These are phyloP conservation scores for Aegotheles bennettii DNA, from an alignment of 2,113 vertebrate genomes.

Conservation along the genomic window DNA sequence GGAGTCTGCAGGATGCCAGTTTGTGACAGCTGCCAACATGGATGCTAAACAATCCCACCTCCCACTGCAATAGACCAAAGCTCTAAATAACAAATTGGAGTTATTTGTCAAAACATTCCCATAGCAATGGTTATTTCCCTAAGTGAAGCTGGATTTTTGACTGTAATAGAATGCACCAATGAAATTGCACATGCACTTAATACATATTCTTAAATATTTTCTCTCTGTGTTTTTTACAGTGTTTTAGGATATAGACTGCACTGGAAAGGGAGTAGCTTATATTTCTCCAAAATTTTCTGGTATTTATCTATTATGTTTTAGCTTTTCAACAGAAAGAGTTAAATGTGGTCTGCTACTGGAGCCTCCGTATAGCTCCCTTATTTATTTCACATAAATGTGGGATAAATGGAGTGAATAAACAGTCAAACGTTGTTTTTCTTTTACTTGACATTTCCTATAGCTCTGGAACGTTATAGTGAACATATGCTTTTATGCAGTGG, in stretches of 20 bases:
- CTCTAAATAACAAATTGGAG: not conserved
- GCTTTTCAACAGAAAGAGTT: not conserved
- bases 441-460: not conserved
- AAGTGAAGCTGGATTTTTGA: not conserved
- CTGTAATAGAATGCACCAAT: not conserved
- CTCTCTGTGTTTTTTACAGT: not conserved
- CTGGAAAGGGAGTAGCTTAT: not conserved
- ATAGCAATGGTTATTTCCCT: not conserved
- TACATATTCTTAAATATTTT: not conserved
- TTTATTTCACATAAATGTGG: not conserved
- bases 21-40: not conserved
- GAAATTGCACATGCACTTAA: not conserved
- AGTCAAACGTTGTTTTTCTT: not conserved
- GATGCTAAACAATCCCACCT: not conserved
- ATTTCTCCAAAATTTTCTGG: not conserved
- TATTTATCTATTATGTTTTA: not conserved
- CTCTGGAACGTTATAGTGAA: not conserved
- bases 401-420: constrained; percentile 30
- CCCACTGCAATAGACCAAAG: not conserved
- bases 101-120: not conserved
- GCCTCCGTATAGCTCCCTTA: not conserved
- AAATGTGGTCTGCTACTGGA: not conserved
- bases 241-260: not conserved
- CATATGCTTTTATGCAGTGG: not conserved
- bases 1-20: not conserved